Percentiles rank a stretch among this genome's conserved stretches.
Evolutionary conservation across 2,113 vertebrate species (phyloP).

Genomic region (Apteryx mantelli): DNA sequence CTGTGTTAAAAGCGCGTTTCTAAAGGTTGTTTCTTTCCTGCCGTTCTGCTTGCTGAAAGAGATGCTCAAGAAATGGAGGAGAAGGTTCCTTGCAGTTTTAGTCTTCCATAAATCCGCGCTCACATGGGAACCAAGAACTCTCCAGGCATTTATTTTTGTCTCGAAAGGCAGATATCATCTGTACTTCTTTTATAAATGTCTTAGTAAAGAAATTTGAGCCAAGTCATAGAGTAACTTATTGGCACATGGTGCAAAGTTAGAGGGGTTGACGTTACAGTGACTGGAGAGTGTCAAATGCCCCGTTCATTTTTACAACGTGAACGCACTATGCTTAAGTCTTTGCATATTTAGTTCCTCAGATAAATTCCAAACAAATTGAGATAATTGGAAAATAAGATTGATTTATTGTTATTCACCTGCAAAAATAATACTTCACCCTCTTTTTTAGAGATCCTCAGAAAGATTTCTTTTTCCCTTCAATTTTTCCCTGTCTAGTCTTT

Average conservation of each 20-base stretch:
- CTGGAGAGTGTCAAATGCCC: not conserved
- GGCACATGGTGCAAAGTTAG: not conserved
- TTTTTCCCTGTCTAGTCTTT: too few relatives aligned
- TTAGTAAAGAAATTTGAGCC: not conserved
- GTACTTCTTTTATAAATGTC: not conserved
- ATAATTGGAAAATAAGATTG: not conserved
- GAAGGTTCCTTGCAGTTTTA: not conserved
- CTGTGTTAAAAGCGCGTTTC: not conserved
- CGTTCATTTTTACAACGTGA: rapidly evolving
- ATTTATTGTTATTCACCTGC: not conserved
- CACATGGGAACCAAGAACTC: not conserved
- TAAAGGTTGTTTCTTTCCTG: not conserved
- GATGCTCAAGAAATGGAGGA: not conserved
- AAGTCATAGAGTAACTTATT: not conserved
- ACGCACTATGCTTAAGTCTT: rapidly evolving
- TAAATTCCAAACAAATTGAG: not conserved
- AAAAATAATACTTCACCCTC: not conserved
- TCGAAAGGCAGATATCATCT: not conserved
- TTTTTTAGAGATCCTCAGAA: not conserved
- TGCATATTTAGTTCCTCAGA: not conserved
- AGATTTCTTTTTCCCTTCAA: not conserved
- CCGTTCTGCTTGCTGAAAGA: not conserved
- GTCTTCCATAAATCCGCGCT: not conserved
- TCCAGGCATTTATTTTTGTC: not conserved
- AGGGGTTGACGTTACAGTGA: not conserved